Percentiles rank a stretch among this genome's conserved stretches.
These are phyloP conservation scores for Drosophila macrospina DNA, from an alignment of 2,888 invertebrate species.

Conservation along the genomic window DNA sequence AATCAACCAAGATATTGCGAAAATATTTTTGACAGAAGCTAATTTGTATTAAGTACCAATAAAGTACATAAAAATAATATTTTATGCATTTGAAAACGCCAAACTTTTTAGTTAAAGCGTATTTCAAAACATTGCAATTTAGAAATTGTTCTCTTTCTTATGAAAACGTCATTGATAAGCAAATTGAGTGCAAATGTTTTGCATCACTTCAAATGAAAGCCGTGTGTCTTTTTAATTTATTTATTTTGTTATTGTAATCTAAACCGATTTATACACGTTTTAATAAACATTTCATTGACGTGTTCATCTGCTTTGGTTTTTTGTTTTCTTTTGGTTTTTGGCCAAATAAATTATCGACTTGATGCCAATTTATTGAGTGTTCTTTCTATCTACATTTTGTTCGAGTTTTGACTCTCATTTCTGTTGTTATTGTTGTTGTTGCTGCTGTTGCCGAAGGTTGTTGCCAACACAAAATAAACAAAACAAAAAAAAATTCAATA, in stretches of 20 bases:
- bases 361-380: constrained; percentile 50
- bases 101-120: neutral
- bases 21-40: neutral
- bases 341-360: constrained; percentile 59
- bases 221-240: constrained; percentile 3
- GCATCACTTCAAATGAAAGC: constrained; percentile 2
- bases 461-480: constrained; percentile 52
- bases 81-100: neutral
- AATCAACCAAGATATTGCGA: too few species aligned
- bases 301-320: constrained; percentile 20
- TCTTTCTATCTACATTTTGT: constrained; percentile 27
- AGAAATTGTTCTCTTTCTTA: neutral
- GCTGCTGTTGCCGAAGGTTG: constrained; percentile 41
- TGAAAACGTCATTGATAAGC: constrained; percentile 9
- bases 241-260: constrained; percentile 22
- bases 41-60: neutral
- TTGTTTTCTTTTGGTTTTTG: constrained; percentile 8
- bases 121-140: neutral
- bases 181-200: constrained; percentile 9
- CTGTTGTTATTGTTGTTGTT: constrained; percentile 8
- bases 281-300: constrained; percentile 40
- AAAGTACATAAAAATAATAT: neutral
- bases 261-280: constrained; percentile 37
- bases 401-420: constrained; percentile 26
- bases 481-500: constrained; percentile 41